Base-by-base conservation (phyloP, 1,140 invertebrate genomes). In the Cryptotermes secundus region DNA sequence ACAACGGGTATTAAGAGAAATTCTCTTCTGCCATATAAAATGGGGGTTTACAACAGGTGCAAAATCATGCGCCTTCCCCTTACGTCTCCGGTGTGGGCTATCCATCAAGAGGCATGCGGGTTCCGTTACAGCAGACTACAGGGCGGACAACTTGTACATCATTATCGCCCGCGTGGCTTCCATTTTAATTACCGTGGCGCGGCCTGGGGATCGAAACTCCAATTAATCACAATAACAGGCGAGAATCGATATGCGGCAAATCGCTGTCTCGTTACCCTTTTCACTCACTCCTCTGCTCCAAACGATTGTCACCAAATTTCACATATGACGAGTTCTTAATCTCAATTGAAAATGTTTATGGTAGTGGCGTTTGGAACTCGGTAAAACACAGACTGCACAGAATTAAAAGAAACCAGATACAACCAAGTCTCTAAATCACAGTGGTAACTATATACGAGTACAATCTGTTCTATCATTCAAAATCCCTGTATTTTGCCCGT, bases 131-230 rank as follows among this genome's bases (percentile, higher is more conserved):
- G 31, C 31, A 72, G 31, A 16, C 59, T 72, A 7, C 59, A 72
- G 31, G n/a, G n/a, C 6, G 59, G 3, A 49, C 45, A 49, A 72
- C 59, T 72, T 31, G 26, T 14, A 72, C 26, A 9, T 72, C 59
- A 72, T 72, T 72, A 72, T 72, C 59, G 59, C 59, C 59, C 6
- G 59, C n/a, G 31, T 72, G 31, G 59, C 59, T 26, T 72, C 59
- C 59, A n/a, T 72, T 72, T 72, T 72, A 72, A 72, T 72, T 72
- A 72, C 59, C 59, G 59, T 31, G 59, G 59, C n/a, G 59, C 59
- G 1, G 59, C 59, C 59, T 72, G n/a, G 59, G 26, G 59, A 72
- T 72, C 59, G 59, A 72, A 72, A 31, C 59, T 31, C 59, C 59
- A 72, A 72, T 72, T 72, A 72, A 72, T 72, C 59, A 72, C 19